Percentiles rank a stretch among this genome's conserved stretches.
Evolutionary conservation across 2,888 invertebrate species (phyloP).

Genomic region (Polyommatus iphigenia): DNA sequence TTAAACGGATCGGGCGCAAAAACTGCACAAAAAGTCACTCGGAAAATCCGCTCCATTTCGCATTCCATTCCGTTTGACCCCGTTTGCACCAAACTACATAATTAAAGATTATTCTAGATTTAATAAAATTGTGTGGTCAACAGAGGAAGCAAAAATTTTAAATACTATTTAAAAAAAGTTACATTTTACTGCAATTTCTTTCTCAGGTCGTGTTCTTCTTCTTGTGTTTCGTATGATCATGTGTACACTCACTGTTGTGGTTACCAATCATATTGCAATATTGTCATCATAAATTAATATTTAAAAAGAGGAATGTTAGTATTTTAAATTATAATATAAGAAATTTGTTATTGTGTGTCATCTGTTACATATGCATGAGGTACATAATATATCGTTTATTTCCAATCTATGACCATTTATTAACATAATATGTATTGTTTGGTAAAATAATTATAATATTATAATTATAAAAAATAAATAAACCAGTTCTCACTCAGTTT

Average conservation of each 20-base stretch:
- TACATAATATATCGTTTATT: too few species aligned
- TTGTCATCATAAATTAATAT: too few species aligned
- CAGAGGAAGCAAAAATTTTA: neutral
- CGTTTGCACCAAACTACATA: constrained; percentile 20
- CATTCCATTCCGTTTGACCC: constrained; percentile 21
- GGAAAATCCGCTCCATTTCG: constrained; percentile 27
- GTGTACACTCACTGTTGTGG: too few species aligned
- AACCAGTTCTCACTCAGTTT: neutral
- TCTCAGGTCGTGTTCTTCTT: neutral
- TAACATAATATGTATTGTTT: too few species aligned
- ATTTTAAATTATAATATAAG: too few species aligned
- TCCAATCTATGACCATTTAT: too few species aligned
- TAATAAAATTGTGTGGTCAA: neutral
- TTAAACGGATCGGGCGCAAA: constrained; percentile 28
- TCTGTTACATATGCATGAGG: too few species aligned
- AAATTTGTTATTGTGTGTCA: too few species aligned
- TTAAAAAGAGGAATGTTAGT: too few species aligned
- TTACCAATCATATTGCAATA: too few species aligned
- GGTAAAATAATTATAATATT: too few species aligned
- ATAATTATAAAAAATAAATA: neutral
- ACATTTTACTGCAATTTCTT: neutral
- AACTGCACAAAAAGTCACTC: constrained; percentile 20
- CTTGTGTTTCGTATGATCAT: neutral
- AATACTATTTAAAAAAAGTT: neutral
- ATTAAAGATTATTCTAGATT: constrained; percentile 12